Conservation (phyloP, 1,140 invertebrate genomes). For the Mercenaria mercenaria region DNA sequence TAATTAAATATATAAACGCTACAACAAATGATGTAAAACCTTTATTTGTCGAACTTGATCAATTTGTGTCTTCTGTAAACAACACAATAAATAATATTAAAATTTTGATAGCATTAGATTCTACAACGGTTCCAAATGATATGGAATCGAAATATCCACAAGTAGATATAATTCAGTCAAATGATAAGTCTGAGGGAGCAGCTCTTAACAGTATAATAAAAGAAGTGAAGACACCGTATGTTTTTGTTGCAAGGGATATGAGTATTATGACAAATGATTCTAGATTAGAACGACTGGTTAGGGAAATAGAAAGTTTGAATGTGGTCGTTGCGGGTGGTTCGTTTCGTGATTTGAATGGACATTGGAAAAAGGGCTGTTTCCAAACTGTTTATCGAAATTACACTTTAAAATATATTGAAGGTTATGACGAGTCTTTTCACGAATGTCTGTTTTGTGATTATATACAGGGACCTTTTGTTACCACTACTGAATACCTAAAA, state of each 20-base stretch:
- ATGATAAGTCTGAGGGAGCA: too few species aligned
- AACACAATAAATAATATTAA: background rate
- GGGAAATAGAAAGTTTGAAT: slow-evolving; percentile 70
- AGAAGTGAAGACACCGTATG: slow-evolving; percentile 74
- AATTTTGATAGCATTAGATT: background rate
- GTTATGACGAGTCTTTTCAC: slow-evolving; percentile 78
- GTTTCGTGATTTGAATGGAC: slow-evolving; percentile 75
- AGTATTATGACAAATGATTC: slow-evolving; percentile 71
- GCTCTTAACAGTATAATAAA: slow-evolving; percentile 70
- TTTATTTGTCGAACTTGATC: background rate
- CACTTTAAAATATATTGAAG: slow-evolving; percentile 74
- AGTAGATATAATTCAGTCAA: too few species aligned
- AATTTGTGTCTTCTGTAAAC: background rate
- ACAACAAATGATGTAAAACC: background rate
- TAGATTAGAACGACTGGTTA: too few species aligned
- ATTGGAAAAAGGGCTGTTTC: slow-evolving; percentile 81
- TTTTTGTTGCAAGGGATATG: slow-evolving; percentile 73
- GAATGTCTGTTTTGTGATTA: slow-evolving; percentile 84
- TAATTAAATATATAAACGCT: slow-evolving; percentile 24
- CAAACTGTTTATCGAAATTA: slow-evolving; percentile 78
- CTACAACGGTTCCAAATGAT: background rate
- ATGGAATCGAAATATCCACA: background rate
- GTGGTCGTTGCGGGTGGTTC: slow-evolving; percentile 77
- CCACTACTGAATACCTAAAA: background rate
- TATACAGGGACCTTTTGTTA: slow-evolving; percentile 71